Evolutionary conservation across 1,140 invertebrate genomes (phyloP), one percentile per base, ranked within the genome.

Genomic region (Cyclargus thomasi): DNA sequence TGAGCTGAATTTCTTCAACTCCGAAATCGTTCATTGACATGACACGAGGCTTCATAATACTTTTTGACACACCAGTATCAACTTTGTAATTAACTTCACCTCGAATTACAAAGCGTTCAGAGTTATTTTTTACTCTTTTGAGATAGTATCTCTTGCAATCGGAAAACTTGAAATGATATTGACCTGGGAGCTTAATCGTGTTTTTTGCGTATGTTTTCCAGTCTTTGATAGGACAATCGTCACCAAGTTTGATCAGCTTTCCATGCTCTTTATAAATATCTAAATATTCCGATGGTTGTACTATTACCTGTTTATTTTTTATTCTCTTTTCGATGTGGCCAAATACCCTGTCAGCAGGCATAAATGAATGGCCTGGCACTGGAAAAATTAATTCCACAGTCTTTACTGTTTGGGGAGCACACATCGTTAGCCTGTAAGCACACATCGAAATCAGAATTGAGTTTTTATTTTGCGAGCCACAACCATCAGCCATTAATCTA

Each of bases 141-240:
- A 65, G 39, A 53, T 65, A 65, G 22, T 65, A 65, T 55, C 65
- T 62, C 14, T 67, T 67, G 22, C 23, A 67, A 2, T 59, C 65
- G 11, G 16, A 16, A 59, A 67, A 67, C 36, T 67, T 67, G n/a
- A 59, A 67, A 57, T 62, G 55, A 67, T 67, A n/a, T n/a, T n/a
- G n/a, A n/a, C n/a, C n/a, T n/a, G 59, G 36, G 65, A 22, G 5
- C 23, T 53, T 10, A 59, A 59, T n/a, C 18, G 36, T n/a, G 14
- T 62, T 20, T 6, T 21, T 36, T 17, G 10, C 53, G 36, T 67
- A 67, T 17, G 65, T 11, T 22, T 59, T 59, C 65, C 65, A 66
- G 35, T 66, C 53, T 29, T 66, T 59, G 0, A 66, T 53, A 6
- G 6, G 2, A 55, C 53, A 66, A 20, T 66, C 20, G 1, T 57